Conservation (phyloP, 1,140 invertebrate genomes). For the Agraylea sexmaculata region DNA sequence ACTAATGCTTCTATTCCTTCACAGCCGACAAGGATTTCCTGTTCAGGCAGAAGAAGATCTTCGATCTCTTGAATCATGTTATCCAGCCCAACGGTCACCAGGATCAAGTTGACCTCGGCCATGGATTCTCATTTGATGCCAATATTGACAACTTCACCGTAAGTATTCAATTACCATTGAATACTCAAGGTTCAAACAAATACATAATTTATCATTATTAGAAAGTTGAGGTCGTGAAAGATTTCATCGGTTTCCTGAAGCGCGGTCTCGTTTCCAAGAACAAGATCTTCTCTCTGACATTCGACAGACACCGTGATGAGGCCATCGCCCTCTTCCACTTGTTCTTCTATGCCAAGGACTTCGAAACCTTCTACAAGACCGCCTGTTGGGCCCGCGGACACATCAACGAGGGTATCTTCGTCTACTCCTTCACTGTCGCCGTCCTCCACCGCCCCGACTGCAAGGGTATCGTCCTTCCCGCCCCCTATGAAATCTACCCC, state of each 20-base stretch:
- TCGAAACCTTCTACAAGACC: conserved; percentile 48
- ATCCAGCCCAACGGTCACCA: conserved; percentile 37
- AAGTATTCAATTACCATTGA: conserved; percentile 16
- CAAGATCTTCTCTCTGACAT: conserved; percentile 42
- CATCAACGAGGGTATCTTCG: conserved; percentile 48
- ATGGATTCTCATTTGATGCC: conserved; percentile 40
- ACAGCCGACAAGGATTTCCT: conserved; percentile 37
- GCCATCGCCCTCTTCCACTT: conserved; percentile 41
- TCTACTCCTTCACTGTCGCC: conserved; percentile 44
- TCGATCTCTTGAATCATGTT: conserved; percentile 48
- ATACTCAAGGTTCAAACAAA: too few relatives aligned
- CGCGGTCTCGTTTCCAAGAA: conserved; percentile 36
- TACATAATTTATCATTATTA: conserved; percentile 24
- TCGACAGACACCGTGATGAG: conserved; percentile 41
- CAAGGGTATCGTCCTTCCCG: conserved; percentile 44
- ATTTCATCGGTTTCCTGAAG: conserved; percentile 40
- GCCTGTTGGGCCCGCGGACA: conserved; percentile 43
- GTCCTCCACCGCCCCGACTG: conserved; percentile 45
- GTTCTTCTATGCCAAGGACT: conserved; percentile 51
- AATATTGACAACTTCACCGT: conserved; percentile 33
- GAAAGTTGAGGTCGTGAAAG: conserved; percentile 39
- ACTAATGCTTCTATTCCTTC: too few relatives aligned
- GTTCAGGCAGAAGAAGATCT: conserved; percentile 44
- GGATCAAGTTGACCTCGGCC: conserved; percentile 37
- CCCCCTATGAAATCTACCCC: conserved; percentile 50